phyloP scores from a whole-genome alignment of 2,888 invertebrate genomes.

The Xestia ashworthii region DNA sequence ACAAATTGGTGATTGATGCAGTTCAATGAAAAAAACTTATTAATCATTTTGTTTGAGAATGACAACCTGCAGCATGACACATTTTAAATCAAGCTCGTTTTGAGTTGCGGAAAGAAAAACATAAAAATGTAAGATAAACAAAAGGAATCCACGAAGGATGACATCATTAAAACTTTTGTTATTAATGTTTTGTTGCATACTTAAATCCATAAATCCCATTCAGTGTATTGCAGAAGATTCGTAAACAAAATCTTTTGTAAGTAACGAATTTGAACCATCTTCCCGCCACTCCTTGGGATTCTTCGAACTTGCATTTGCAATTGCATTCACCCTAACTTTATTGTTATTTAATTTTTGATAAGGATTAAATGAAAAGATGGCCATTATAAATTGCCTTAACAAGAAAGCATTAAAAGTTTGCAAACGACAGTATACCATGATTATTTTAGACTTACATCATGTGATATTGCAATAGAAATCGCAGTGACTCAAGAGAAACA shows the following conservation, averaged over 20 bases:
- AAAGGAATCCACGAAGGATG: slow-evolving; percentile 47
- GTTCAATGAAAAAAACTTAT: slow-evolving; percentile 11
- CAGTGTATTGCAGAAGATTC: background rate
- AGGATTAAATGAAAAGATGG: background rate
- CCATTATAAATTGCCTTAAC: background rate
- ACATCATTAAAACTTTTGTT: slow-evolving; percentile 45
- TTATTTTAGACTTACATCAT: slow-evolving; percentile 25
- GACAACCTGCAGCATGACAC: slow-evolving; percentile 40
- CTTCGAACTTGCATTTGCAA: background rate
- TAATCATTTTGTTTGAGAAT: slow-evolving; percentile 37
- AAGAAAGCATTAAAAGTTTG: background rate
- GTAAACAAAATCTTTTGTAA: background rate
- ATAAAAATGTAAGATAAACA: slow-evolving; percentile 50
- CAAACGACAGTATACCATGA: background rate
- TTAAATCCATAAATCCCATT: background rate
- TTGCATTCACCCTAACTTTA: background rate
- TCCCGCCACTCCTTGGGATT: background rate
- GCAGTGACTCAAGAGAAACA: slow-evolving; percentile 46
- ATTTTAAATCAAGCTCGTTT: slow-evolving; percentile 39
- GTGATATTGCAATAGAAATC: slow-evolving; percentile 27
- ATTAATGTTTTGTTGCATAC: slow-evolving; percentile 4
- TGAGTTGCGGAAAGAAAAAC: slow-evolving; percentile 37
- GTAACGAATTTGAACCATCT: background rate
- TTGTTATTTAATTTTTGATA: background rate
- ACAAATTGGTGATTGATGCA: slow-evolving; percentile 9